Evolutionary conservation across 2,888 invertebrate species (phyloP), one percentile per base, ranked within the genome.

Genomic region (Resseliella maxima): DNA sequence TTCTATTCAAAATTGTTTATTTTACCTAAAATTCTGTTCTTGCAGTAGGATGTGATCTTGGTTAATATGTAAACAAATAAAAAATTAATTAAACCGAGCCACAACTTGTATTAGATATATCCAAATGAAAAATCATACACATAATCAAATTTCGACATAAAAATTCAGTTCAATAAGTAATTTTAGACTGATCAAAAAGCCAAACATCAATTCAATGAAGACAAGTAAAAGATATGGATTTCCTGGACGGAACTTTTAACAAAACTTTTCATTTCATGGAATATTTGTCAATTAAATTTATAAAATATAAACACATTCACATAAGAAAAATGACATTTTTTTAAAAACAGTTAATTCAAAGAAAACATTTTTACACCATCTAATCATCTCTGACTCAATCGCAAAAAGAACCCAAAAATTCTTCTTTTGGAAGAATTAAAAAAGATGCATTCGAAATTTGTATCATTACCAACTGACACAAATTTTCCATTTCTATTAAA

Each of bases 41-140:
- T 50, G 59, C n/a, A n/a, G n/a, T n/a, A n/a, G n/a, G n/a, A n/a
- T n/a, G 31, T 72, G 72, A 72, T 31, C 15, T 72, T 35, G 72
- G 72, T 72, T 31, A 72, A 72, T 59, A 59, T 72, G 72, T 72
- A 35, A 72, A 72, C 1, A 59, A 24, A 50, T 2, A 18, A 50
- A 50, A 50, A 2, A 50, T 24, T n/a, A n/a, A n/a, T 72, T 72
- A 15, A 72, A 72, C 72, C 72, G 72, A 72, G 72, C 72, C 72
- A 72, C 31, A 72, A 8, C 24, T 72, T 72, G 72, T 72, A 35
- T 72, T 72, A 72, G 15, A 12, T 31, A 2, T 72, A 8, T 8
- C 5, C 41, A 41, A 41, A 8, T 41, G 12, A 41, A 41, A 41
- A 41, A 41, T 8, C 41, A 59, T 24, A n/a, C 59, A 59, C 21